phyloP scores from a whole-genome alignment of 2,113 vertebrate species.

The Hippocampus comes region DNA sequence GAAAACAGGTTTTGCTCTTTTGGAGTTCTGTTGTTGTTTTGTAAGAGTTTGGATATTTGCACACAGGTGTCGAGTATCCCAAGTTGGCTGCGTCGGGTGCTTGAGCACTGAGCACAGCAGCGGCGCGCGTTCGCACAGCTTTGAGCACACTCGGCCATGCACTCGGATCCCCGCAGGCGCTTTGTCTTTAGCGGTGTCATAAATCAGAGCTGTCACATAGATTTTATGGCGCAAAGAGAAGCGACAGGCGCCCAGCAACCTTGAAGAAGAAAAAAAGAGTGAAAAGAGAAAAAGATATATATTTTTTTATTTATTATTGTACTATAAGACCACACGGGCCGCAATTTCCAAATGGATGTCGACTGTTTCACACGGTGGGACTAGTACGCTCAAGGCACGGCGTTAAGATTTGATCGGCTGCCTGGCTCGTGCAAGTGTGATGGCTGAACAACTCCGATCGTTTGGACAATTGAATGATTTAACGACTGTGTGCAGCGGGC shows the following conservation, averaged over 20 bases:
- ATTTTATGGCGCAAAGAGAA: constrained; percentile 63
- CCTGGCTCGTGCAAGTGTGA: neutral
- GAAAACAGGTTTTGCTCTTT: neutral
- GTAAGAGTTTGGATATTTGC: neutral
- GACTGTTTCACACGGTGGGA: neutral
- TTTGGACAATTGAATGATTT: neutral
- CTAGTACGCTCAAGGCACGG: neutral
- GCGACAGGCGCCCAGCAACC: constrained; percentile 59
- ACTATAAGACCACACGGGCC: neutral
- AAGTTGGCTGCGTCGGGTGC: constrained; percentile 8
- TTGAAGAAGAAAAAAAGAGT: constrained; percentile 54
- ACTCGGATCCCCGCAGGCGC: constrained; percentile 46
- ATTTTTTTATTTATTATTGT: constrained; percentile 40
- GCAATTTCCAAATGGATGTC: neutral
- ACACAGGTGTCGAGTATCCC: neutral
- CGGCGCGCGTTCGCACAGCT: constrained; percentile 24
- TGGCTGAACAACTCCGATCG: neutral
- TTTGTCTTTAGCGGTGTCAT: constrained; percentile 58
- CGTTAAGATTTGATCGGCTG: neutral
- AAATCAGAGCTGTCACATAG: constrained; percentile 71
- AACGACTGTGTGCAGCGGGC: neutral
- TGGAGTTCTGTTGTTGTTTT: neutral
- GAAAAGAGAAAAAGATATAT: constrained; percentile 21
- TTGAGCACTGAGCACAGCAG: constrained; percentile 54
- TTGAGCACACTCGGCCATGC: constrained; percentile 48